Percentiles rank a stretch among this genome's conserved stretches.
Conservation (phyloP, 1,140 invertebrate genomes). For the Calliphora vicina region DNA sequence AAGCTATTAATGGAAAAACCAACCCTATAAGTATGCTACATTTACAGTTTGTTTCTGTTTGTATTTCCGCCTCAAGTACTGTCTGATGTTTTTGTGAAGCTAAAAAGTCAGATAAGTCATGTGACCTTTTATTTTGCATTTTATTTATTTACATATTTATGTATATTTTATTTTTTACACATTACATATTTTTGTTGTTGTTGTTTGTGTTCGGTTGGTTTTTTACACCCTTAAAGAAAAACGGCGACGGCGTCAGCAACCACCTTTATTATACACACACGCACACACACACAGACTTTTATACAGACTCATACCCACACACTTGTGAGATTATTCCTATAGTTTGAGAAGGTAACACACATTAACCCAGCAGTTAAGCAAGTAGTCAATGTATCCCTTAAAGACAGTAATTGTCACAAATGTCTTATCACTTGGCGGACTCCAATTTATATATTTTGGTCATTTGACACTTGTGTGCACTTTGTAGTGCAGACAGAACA, state of each 20-base stretch:
- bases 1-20: neutral
- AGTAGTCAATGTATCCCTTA: too few species aligned
- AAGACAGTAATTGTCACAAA: too few species aligned
- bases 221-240: neutral
- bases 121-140: slow-evolving; percentile 31
- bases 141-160: too few species aligned
- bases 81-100: slow-evolving; percentile 9
- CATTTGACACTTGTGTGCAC: too few species aligned
- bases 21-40: neutral
- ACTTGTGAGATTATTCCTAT: neutral
- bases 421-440: too few species aligned
- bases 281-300: neutral
- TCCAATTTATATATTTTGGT: too few species aligned
- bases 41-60: neutral
- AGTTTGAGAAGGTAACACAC: neutral
- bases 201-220: too few species aligned
- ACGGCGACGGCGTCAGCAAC: neutral
- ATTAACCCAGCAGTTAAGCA: too few species aligned
- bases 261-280: neutral
- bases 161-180: too few species aligned
- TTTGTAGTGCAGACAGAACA: too few species aligned
- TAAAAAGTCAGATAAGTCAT: slow-evolving; percentile 33
- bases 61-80: slow-evolving; percentile 23
- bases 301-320: too few species aligned
- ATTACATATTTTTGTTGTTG: too few species aligned